These are phyloP conservation scores for Eurytoma californica DNA, from an alignment of 2,888 invertebrate species.

Conservation along the genomic window DNA sequence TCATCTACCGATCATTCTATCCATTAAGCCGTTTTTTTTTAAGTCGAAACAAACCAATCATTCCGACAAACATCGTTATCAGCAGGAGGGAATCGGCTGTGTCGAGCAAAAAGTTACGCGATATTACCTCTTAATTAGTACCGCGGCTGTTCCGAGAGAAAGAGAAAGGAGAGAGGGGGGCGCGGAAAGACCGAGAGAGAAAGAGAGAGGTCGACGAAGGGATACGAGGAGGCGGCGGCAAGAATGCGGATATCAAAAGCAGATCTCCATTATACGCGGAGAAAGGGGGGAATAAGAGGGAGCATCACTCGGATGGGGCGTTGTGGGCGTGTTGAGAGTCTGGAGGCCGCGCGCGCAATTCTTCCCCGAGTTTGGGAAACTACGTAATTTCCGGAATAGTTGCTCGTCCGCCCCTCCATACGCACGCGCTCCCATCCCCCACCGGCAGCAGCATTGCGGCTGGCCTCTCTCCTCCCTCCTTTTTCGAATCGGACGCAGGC, in stretches of 20 bases:
- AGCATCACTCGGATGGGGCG: constrained; percentile 46
- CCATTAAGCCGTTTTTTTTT: too few relatives aligned
- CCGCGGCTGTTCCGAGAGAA: not conserved
- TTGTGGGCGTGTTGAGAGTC: constrained; percentile 46
- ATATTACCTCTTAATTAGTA: constrained; percentile 33
- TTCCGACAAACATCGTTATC: too few relatives aligned
- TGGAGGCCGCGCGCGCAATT: constrained; percentile 34
- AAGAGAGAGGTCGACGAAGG: constrained; percentile 27
- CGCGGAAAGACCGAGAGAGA: not conserved
- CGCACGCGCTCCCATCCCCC: not conserved
- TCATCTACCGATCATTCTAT: too few relatives aligned
- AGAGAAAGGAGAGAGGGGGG: not conserved
- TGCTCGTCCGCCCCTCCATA: constrained; percentile 21
- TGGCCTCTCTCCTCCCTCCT: not conserved
- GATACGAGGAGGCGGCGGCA: not conserved
- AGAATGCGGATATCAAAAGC: constrained; percentile 53
- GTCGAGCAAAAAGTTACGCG: not conserved
- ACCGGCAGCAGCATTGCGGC: not conserved
- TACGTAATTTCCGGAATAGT: constrained; percentile 56
- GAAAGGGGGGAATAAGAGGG: constrained; percentile 31
- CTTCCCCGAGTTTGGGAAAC: constrained; percentile 55
- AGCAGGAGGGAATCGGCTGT: too few relatives aligned
- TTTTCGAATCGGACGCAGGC: not conserved
- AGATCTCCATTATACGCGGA: constrained; percentile 53
- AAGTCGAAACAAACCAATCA: too few relatives aligned